Percentiles rank a stretch among this genome's conserved stretches.
phyloP scores from a whole-genome alignment of 2,888 invertebrate genomes.

The Ochropleura leucogaster region DNA sequence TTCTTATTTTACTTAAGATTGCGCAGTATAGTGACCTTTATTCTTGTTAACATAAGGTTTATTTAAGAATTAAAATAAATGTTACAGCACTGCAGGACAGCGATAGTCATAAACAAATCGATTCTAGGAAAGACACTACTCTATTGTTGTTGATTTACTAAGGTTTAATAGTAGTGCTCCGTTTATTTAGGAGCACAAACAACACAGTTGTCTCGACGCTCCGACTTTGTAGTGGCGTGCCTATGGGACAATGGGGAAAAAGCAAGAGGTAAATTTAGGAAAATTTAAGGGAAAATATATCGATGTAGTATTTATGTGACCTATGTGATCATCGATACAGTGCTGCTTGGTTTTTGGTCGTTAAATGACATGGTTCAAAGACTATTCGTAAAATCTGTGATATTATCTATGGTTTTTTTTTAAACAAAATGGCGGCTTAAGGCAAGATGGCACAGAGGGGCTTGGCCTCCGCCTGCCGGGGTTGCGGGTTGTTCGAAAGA shows the following conservation, averaged over 20 bases:
- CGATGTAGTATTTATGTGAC: neutral
- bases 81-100: neutral
- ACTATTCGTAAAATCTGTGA: neutral
- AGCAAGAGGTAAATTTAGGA: slow-evolving; percentile 9
- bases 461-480: too few relatives aligned
- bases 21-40: neutral
- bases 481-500: too few relatives aligned
- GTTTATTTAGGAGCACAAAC: slow-evolving; percentile 78
- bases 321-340: neutral
- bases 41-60: too few relatives aligned
- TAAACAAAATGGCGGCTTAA: neutral
- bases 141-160: slow-evolving; percentile 73
- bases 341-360: neutral
- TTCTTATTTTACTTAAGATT: neutral
- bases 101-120: slow-evolving; percentile 46
- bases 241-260: slow-evolving; percentile 10
- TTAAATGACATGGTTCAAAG: neutral
- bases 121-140: slow-evolving; percentile 66
- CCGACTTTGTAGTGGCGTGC: slow-evolving; percentile 17
- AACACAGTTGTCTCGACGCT: slow-evolving; percentile 47
- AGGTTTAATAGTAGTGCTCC: slow-evolving; percentile 74
- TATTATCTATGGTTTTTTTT: neutral
- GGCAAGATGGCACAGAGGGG: too few relatives aligned
- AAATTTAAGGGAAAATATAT: neutral
- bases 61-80: neutral